These are phyloP conservation scores for Meliscaeva auricollis DNA, from an alignment of 2,888 invertebrate species.

Conservation along the genomic window DNA sequence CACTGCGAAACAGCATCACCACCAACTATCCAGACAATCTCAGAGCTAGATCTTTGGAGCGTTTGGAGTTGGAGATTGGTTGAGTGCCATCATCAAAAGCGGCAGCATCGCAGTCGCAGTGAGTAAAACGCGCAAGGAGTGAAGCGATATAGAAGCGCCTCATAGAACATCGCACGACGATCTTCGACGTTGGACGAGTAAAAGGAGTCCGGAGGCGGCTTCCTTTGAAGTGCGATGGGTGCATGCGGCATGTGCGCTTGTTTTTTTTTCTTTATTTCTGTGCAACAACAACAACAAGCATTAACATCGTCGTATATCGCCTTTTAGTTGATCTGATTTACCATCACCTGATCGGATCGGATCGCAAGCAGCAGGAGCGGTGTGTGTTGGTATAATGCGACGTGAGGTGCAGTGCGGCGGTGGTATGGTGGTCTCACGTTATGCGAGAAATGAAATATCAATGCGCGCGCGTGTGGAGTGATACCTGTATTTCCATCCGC, in stretches of 20 bases:
- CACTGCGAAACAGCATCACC: constrained; percentile 21
- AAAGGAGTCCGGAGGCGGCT: constrained; percentile 70
- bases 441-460: constrained; percentile 73
- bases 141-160: constrained; percentile 71
- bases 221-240: constrained; percentile 63
- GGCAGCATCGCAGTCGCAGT: constrained; percentile 53
- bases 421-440: constrained; percentile 53
- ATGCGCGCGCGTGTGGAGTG: constrained; percentile 57
- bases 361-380: constrained; percentile 27
- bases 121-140: constrained; percentile 48
- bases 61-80: constrained; percentile 49
- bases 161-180: constrained; percentile 74
- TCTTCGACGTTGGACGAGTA: constrained; percentile 46
- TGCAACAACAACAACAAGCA: constrained; percentile 52
- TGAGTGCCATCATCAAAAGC: constrained; percentile 62
- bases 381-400: background rate
- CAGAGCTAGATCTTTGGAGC: constrained; percentile 63
- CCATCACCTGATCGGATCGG: constrained; percentile 70
- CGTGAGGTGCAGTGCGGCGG: background rate
- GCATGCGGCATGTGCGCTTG: constrained; percentile 73
- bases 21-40: constrained; percentile 45
- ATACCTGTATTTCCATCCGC: constrained; percentile 54
- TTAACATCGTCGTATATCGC: constrained; percentile 75
- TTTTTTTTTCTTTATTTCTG: constrained; percentile 17
- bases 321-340: constrained; percentile 76